Evolutionary conservation across 2,797 vertebrate genomes (phyloP).

Genomic region (Synanceia verrucosa): DNA sequence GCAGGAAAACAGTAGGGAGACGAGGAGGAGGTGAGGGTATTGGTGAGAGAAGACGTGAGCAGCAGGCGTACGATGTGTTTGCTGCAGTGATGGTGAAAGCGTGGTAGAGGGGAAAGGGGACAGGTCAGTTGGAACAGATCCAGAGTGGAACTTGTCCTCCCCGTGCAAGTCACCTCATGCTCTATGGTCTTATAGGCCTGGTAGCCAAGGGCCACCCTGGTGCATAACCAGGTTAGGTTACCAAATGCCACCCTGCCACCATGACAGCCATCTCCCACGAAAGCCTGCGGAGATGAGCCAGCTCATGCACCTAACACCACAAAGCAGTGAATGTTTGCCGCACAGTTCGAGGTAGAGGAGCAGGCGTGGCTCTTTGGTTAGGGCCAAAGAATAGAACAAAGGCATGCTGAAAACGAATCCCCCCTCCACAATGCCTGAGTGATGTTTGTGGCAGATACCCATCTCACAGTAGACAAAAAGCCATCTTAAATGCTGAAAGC

Average conservation of each 20-base stretch:
- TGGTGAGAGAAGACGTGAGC: constrained; percentile 59
- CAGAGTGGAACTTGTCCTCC: constrained; percentile 55
- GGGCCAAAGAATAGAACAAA: constrained; percentile 92
- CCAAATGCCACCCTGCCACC: constrained; percentile 89
- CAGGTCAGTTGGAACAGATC: constrained; percentile 58
- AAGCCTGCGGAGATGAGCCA: constrained; percentile 92
- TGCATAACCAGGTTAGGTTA: constrained; percentile 83
- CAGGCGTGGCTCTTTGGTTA: constrained; percentile 92
- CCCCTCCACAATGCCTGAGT: constrained; percentile 90
- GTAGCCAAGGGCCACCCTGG: constrained; percentile 86
- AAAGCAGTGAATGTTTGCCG: constrained; percentile 91
- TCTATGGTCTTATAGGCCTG: constrained; percentile 63
- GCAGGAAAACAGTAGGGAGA: constrained; percentile 70
- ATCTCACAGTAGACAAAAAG: constrained; percentile 87
- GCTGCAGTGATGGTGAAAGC: constrained; percentile 39
- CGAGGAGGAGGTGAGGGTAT: constrained; percentile 43
- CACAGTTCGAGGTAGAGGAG: constrained; percentile 88
- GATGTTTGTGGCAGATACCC: constrained; percentile 91
- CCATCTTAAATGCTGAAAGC: constrained; percentile 84
- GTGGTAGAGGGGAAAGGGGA: constrained; percentile 41
- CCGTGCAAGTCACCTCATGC: constrained; percentile 60
- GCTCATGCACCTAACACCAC: constrained; percentile 91
- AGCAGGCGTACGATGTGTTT: constrained; percentile 53
- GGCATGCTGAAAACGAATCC: constrained; percentile 92
- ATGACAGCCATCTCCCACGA: constrained; percentile 91